Evolutionary conservation across 23 tunicate genomes (phyloP), one percentile per base, ranked within the genome.

Genomic region (Botrylloides violaceus): DNA sequence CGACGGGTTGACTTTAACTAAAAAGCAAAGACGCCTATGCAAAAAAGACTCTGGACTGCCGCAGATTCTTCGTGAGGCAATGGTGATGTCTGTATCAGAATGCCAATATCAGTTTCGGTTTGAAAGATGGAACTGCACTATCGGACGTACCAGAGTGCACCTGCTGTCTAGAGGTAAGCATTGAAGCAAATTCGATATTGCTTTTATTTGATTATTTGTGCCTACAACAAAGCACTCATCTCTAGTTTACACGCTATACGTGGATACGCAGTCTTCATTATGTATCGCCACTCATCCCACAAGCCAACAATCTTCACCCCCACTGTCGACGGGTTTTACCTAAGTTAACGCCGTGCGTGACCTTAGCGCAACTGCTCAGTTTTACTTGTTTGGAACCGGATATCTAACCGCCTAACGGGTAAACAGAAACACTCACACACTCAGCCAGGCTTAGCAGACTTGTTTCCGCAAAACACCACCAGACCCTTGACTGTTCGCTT

Each of bases 41-140:
- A 70, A 59, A 50, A 49, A 79, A 63, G 95, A 87, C 72, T 79
- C 95, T 34, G 95, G 95, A 2, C 49, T 87, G 75, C 95, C 95
- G 19, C 95, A 87, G 53, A 84, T 87, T 29, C 56, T 87, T 29
- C 64, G 75, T 49, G 84, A 87, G 55, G 95, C 95, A 32, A 87
- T 84, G 37, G 81, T 74, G 61, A 80, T 80, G 1, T 84, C 95
- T 7, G 95, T 84, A 26, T 77, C 86, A 2, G 95, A 87, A 64
- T 87, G 95, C 53, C 84, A 81, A 34, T 76, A 76, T 49, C 95
- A 87, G 70, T 87, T 87, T 56, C 77, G 95, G 6, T 80, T 65
- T 55, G 95, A 87, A 71, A 61, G 82, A 34, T 87, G 95, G 95
- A 87, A 87, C 55, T 87, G 95, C 36, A 73, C 95, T 9, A 56